Percentiles rank a stretch among this genome's conserved stretches.
phyloP scores from a whole-genome alignment of 2,888 invertebrate genomes.

The Phymatocera aterrima region DNA sequence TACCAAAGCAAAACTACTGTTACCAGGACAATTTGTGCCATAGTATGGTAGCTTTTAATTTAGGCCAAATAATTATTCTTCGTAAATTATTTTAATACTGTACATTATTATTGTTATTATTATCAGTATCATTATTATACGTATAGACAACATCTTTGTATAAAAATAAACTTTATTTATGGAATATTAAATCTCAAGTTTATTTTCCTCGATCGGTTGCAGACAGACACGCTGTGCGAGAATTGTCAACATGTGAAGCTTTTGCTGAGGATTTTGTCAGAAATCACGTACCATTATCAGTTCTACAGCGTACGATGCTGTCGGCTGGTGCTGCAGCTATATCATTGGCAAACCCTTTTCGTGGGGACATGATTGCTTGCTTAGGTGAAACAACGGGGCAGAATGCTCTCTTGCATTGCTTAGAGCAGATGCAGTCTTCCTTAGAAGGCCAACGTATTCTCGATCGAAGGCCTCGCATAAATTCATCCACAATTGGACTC shows the following conservation, averaged over 20 bases:
- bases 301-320: slow-evolving; percentile 87
- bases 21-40: slow-evolving; percentile 57
- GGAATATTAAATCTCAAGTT: slow-evolving; percentile 40
- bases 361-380: slow-evolving; percentile 96
- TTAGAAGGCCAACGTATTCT: slow-evolving; percentile 87
- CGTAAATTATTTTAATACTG: slow-evolving; percentile 21
- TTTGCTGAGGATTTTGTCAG: slow-evolving; percentile 81
- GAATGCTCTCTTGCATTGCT: slow-evolving; percentile 83
- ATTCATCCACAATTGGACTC: slow-evolving; percentile 87
- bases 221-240: slow-evolving; percentile 54
- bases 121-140: too few relatives aligned
- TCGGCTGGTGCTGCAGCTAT: slow-evolving; percentile 92
- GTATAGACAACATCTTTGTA: slow-evolving; percentile 47
- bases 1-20: slow-evolving; percentile 63
- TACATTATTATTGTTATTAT: slow-evolving; percentile 42
- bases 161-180: slow-evolving; percentile 50
- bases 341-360: slow-evolving; percentile 87
- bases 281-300: slow-evolving; percentile 81
- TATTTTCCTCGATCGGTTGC: slow-evolving; percentile 60
- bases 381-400: slow-evolving; percentile 93
- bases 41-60: slow-evolving; percentile 54
- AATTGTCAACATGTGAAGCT: slow-evolving; percentile 65
- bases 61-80: slow-evolving; percentile 46
- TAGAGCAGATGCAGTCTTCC: slow-evolving; percentile 84
- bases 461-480: slow-evolving; percentile 89